Base-by-base conservation (phyloP, 2,113 vertebrate genomes). In the Corvus hawaiiensis region DNA sequence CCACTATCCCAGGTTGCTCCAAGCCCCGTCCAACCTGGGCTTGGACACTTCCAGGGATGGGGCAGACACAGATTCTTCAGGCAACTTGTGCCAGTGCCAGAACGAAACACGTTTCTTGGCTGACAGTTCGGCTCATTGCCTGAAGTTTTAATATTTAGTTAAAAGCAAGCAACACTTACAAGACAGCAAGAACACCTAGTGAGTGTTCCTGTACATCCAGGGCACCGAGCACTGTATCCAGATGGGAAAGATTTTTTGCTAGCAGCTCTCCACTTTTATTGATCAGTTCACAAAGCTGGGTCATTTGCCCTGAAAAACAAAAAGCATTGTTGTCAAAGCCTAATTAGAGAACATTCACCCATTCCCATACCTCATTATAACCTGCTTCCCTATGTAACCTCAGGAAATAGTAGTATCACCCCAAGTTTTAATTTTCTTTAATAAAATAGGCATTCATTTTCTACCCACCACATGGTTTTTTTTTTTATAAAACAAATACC, bases 221-320 rank as follows among this genome's bases (percentile, higher is more conserved):
- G 66, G 99, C 99, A 90, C 99, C 99, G 4, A 99, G 98, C 93
- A 99, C 99, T 20, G 99, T 99, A 97, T 99, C 99, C 98, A 99
- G 98, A 79, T 99, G 99, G 77, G 99, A 99, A 92, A 99, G 97
- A 68, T 99, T 99, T 98, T 99, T 99, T 87, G 99, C 99, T 94
- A 99, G 98, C 96, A 99, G 98, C 89, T 99, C 99, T 93, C 99
- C 99, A 11, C 99, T 99, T 98, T 99, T 99, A 98, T 99, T 99
- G 98, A 99, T 99, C 97, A 99, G 97, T 97, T 99, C 99, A 91
- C 99, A 99, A 77, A 99, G 99, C 97, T 99, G 99, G 96, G 99
- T 99, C 99, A 99, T 99, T 98, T 99, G 99, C 97, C 99, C 99
- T 99, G 97, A 97, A 97, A 98, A 13, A 98, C 13, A 89, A 73